phyloP scores from a whole-genome alignment of 2,113 vertebrate genomes.

The Alosa alosa region DNA sequence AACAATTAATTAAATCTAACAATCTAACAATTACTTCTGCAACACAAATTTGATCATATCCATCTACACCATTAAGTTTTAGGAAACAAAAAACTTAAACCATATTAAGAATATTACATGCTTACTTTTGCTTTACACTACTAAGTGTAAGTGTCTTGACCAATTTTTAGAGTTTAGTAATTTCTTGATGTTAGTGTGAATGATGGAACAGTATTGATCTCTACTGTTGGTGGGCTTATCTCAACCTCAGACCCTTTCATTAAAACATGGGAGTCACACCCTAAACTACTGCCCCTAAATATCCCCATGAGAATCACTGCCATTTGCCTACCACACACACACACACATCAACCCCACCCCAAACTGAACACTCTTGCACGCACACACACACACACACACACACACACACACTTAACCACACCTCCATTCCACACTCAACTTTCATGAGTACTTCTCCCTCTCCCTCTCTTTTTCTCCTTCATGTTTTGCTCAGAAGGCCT shows the following conservation, averaged over 20 bases:
- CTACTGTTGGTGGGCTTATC: constrained; percentile 6
- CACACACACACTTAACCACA: constrained; percentile 10
- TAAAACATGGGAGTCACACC: constrained; percentile 17
- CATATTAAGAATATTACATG: neutral
- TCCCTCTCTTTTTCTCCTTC: neutral
- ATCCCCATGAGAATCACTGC: constrained; percentile 11
- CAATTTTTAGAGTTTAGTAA: neutral
- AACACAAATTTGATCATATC: neutral
- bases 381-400: neutral
- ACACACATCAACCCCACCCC: neutral
- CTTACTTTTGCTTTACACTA: neutral
- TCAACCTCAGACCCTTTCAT: neutral
- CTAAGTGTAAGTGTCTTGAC: neutral
- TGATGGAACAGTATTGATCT: neutral
- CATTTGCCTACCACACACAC: constrained; percentile 2
- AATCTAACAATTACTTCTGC: too few relatives aligned
- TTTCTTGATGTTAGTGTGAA: neutral
- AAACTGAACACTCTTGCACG: neutral
- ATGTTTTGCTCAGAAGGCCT: constrained; percentile 64
- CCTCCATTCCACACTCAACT: constrained; percentile 14
- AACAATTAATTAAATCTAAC: too few relatives aligned
- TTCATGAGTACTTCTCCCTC: constrained; percentile 6
- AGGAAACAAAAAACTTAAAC: neutral
- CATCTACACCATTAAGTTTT: too few relatives aligned
- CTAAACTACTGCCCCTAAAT: constrained; percentile 2